These are phyloP conservation scores for Actinopyga echinites DNA, from an alignment of 53 echinoderm and acorn worm genomes.

Conservation along the genomic window DNA sequence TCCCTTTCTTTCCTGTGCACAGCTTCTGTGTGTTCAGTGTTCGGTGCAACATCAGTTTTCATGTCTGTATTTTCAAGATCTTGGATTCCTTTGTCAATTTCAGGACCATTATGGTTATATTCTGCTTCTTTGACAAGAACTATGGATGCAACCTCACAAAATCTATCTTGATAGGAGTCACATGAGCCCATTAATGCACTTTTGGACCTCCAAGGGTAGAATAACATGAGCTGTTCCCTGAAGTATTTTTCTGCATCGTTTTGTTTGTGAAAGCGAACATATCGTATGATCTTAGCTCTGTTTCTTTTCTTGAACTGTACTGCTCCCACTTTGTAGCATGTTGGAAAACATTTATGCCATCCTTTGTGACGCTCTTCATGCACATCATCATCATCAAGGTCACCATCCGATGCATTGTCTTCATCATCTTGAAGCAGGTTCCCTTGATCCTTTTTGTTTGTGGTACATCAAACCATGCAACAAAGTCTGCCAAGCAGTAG, in stretches of 20 bases:
- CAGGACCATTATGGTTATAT: background rate
- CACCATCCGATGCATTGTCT: background rate
- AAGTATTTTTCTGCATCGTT: slow-evolving; percentile 4
- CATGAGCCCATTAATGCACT: slow-evolving; percentile 27
- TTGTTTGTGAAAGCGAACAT: slow-evolving; percentile 32
- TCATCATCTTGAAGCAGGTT: slow-evolving; percentile 7
- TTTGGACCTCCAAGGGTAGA: background rate
- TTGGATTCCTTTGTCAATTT: background rate
- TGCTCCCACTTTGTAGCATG: slow-evolving; percentile 8
- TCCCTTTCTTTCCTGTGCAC: background rate
- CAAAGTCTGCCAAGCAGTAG: too few species aligned
- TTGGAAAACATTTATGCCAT: slow-evolving; percentile 11
- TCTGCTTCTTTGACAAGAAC: background rate
- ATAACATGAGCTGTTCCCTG: slow-evolving; percentile 3
- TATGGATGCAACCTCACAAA: background rate
- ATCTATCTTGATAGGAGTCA: slow-evolving; percentile 1
- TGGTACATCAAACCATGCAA: slow-evolving; percentile 19
- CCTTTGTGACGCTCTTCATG: background rate
- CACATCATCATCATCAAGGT: background rate
- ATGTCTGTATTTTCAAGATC: background rate
- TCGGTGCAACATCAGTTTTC: too few species aligned
- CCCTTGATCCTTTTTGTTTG: background rate
- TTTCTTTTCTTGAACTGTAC: slow-evolving; percentile 17
- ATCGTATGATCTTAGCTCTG: slow-evolving; percentile 43
- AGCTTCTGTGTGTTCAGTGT: slow-evolving; percentile 1